phyloP scores from a whole-genome alignment of 2,113 vertebrate species.

The Urocynchramus pylzowi region DNA sequence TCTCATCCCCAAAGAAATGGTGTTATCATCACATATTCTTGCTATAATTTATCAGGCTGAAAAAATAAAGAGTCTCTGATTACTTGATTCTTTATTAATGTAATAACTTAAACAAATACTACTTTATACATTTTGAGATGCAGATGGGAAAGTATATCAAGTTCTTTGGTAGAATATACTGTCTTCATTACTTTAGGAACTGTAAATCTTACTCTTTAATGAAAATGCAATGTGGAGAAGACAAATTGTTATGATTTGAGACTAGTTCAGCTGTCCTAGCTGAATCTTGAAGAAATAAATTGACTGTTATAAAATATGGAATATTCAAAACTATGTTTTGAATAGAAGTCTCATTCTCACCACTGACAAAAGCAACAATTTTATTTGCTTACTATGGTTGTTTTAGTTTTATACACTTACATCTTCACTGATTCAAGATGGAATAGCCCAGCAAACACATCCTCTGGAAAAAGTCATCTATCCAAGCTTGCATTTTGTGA shows the following conservation, averaged over 20 bases:
- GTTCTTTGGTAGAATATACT: background rate
- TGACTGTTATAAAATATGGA: background rate
- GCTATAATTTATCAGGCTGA: background rate
- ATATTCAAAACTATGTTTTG: background rate
- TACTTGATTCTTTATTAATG: background rate
- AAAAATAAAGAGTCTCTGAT: background rate
- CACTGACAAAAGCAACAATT: background rate
- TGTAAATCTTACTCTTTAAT: background rate
- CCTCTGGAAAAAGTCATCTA: background rate
- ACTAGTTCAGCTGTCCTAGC: background rate
- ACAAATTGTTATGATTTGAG: background rate
- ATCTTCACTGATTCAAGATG: background rate
- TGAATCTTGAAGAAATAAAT: background rate
- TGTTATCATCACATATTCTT: constrained; percentile 17
- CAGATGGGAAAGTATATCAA: background rate
- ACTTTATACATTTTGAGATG: background rate
- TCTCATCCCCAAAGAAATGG: background rate
- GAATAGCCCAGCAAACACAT: background rate
- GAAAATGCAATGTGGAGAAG: background rate
- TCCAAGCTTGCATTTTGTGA: background rate
- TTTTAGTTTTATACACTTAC: background rate
- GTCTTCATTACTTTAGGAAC: background rate
- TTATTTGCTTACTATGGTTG: background rate
- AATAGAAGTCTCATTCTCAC: background rate
- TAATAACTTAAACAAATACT: background rate